Base-by-base conservation (phyloP, 2,113 vertebrate genomes). In the Ceratotherium simum region DNA sequence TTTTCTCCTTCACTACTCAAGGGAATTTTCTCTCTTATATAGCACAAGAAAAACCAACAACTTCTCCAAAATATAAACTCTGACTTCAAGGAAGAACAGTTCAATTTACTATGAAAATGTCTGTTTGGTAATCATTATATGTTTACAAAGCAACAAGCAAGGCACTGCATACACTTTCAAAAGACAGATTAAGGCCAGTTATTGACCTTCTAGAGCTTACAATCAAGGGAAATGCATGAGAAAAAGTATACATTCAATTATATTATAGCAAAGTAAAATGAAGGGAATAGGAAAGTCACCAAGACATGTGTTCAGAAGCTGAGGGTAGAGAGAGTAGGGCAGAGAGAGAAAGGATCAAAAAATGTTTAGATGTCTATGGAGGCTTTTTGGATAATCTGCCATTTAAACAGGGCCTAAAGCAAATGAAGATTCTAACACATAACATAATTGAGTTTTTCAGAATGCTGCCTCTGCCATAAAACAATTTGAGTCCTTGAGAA, bases 1-100 rank as follows among this genome's bases (percentile, higher is more conserved):
- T 97, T 97, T 98, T 98, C 90, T 93, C 65, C 94, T 96, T 96
- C 94, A 64, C 65, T 95, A 97, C 95, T 96, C 96, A 96, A 93
- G 95, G 79, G 75, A 87, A 92, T 92, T 96, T 96, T 90, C 25
- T 95, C 21, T 90, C 64, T 67, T 58, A 96, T 13, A 90, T 1
- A 90, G 20, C 83, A 87, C 11, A 48, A 73, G 36, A 84, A 97
- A 97, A 96, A 42, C 3, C 23, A 95, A 94, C 42, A 87, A 23
- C 1, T 95, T 87, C 29, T 89, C 48, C 56, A 79, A 96, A 97
- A 87, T 90, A 92, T 70, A 92, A 92, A 91, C 42, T 70, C 14
- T 70, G 70, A 31, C 36, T 92, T 90, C 62, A 93, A 95, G 82
- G 64, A 95, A 89, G 16, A 96, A 90, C 78, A 94, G 88, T 87